A percentile compares a stretch with the other conserved stretches of the same genome.
Conservation (phyloP, 2,888 invertebrate species). For the Nymphalis c-album region DNA sequence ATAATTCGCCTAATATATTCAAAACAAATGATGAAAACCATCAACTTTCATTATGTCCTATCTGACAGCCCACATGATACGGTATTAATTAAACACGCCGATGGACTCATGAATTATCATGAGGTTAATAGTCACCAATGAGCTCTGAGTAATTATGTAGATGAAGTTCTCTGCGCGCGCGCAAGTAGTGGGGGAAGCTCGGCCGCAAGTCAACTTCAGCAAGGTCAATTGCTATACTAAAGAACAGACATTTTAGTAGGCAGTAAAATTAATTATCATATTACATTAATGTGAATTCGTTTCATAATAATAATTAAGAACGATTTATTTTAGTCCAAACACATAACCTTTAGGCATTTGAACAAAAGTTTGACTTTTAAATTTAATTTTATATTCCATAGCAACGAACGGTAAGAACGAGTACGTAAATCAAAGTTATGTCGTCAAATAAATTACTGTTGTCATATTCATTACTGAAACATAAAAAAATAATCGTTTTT, state of each 20-base stretch:
- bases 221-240: constrained; percentile 8
- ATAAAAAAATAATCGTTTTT: too few species aligned
- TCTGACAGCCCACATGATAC: constrained; percentile 76
- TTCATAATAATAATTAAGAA: too few species aligned
- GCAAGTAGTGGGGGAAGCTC: constrained; percentile 39
- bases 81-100: constrained; percentile 74
- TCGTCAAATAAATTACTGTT: background rate
- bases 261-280: background rate
- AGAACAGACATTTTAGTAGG: constrained; percentile 14
- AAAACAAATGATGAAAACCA: constrained; percentile 46
- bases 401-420: too few species aligned
- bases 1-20: constrained; percentile 19
- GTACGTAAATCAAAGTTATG: too few species aligned
- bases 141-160: constrained; percentile 80
- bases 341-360: too few species aligned
- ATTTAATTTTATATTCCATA: too few species aligned
- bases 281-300: too few species aligned
- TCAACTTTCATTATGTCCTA: constrained; percentile 70
- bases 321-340: too few species aligned
- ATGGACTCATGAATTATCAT: constrained; percentile 73
- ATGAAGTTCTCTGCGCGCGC: constrained; percentile 67
- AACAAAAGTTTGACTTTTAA: too few species aligned
- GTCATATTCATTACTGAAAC: background rate
- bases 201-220: constrained; percentile 17
- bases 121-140: constrained; percentile 81